A percentile compares a stretch with the other conserved stretches of the same genome.
Conservation (phyloP, 2,888 invertebrate species). For the Limnephilus auricula region DNA sequence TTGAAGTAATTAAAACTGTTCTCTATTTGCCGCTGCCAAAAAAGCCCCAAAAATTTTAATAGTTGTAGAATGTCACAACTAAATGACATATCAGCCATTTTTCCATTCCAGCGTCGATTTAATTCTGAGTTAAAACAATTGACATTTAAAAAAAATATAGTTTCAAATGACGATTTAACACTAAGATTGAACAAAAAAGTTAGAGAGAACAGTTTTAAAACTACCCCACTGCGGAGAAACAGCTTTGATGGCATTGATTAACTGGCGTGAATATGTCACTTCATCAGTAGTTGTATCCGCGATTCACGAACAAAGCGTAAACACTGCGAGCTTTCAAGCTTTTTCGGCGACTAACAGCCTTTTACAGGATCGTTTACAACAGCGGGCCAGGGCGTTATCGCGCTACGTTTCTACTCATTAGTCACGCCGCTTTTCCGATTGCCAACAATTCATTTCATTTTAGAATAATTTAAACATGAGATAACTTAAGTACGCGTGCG, state of each 20-base stretch:
- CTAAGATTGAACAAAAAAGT: neutral
- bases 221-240: neutral
- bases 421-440: neutral
- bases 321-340: neutral
- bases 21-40: too few relatives aligned
- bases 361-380: constrained; percentile 11
- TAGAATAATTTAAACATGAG: neutral
- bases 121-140: neutral
- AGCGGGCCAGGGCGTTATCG: neutral
- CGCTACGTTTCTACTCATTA: neutral
- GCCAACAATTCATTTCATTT: neutral
- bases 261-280: constrained; percentile 19
- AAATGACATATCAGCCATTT: too few relatives aligned
- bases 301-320: neutral
- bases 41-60: too few relatives aligned
- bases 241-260: constrained; percentile 16
- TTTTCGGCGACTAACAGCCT: neutral
- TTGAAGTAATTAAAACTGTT: too few relatives aligned
- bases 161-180: neutral
- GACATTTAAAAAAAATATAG: neutral
- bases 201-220: neutral
- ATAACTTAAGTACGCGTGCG: neutral
- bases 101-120: too few relatives aligned
- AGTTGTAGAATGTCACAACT: too few relatives aligned
- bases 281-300: neutral